These are phyloP conservation scores for Eospalax fontanierii DNA, from an alignment of 2,797 vertebrate genomes.

Conservation along the genomic window DNA sequence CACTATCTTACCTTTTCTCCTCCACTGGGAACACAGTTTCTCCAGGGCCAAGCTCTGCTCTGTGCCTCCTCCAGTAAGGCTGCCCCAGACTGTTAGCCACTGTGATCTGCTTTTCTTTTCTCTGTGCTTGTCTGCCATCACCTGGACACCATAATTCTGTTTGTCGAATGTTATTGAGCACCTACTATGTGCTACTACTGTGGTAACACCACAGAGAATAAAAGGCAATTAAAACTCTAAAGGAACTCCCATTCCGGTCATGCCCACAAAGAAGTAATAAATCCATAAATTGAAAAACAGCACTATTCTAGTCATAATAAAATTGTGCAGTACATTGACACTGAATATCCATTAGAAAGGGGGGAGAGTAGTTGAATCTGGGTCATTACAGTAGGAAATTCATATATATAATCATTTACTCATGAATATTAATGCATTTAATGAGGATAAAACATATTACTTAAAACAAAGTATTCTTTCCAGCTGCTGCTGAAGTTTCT, in stretches of 20 bases:
- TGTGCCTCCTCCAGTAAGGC: neutral
- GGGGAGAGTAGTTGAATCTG: conserved; percentile 62
- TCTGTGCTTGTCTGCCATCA: neutral
- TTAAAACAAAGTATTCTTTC: conserved; percentile 70
- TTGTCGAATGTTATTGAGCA: neutral
- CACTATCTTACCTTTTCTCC: fast-evolving
- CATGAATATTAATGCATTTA: conserved; percentile 81
- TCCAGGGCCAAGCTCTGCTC: neutral
- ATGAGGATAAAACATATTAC: conserved; percentile 70
- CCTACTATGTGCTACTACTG: neutral
- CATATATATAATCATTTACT: conserved; percentile 72
- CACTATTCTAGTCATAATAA: neutral
- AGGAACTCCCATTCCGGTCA: neutral
- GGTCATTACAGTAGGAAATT: conserved; percentile 71
- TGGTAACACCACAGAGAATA: neutral
- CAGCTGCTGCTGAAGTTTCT: conserved; percentile 21
- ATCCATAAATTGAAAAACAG: neutral
- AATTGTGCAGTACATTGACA: neutral
- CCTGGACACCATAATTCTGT: fast-evolving
- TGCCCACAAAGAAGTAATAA: neutral
- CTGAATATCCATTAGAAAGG: conserved; percentile 20
- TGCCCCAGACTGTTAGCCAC: too few relatives aligned
- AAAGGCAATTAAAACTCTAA: neutral
- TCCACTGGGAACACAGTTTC: neutral
- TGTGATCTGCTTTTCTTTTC: neutral